Conservation (phyloP, 1,140 invertebrate genomes). For the Lasaia peninsularis region DNA sequence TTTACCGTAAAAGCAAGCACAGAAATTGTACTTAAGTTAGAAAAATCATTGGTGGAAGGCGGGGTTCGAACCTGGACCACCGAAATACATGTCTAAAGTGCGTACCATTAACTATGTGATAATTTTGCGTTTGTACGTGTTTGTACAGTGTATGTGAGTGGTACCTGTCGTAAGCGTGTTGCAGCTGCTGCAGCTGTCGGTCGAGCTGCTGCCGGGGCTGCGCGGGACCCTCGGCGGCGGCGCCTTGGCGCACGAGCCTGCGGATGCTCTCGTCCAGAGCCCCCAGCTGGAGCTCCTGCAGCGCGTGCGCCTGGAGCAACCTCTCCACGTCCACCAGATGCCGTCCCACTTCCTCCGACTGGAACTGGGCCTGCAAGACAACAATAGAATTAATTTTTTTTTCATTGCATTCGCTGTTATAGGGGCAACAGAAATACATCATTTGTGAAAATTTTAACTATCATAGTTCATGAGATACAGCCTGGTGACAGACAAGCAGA, state of each 20-base stretch:
- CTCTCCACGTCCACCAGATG: slow-evolving; percentile 96
- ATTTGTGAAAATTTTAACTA: too few species aligned
- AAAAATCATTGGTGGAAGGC: too few species aligned
- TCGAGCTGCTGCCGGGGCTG: slow-evolving; percentile 83
- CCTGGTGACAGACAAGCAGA: too few species aligned
- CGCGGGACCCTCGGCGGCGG: slow-evolving; percentile 76
- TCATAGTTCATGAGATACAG: too few species aligned
- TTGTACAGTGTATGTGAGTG: neutral
- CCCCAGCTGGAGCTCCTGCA: slow-evolving; percentile 94
- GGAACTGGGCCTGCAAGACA: slow-evolving; percentile 82
- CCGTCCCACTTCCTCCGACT: slow-evolving; percentile 92
- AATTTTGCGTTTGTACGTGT: neutral
- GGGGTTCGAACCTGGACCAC: too few species aligned
- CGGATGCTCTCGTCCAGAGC: slow-evolving; percentile 90
- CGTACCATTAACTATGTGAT: too few species aligned
- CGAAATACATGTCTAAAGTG: too few species aligned
- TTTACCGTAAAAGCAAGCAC: too few species aligned
- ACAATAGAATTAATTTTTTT: neutral
- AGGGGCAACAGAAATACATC: too few species aligned
- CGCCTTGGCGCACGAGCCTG: slow-evolving; percentile 84
- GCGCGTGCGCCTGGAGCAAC: slow-evolving; percentile 92
- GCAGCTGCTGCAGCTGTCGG: slow-evolving; percentile 83
- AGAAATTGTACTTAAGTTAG: too few species aligned
- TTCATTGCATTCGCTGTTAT: too few species aligned
- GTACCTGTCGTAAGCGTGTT: slow-evolving; percentile 83